Evolutionary conservation across 2,888 invertebrate species (phyloP), one percentile per base, ranked within the genome.

Genomic region (Tenthredo scrophulariae): DNA sequence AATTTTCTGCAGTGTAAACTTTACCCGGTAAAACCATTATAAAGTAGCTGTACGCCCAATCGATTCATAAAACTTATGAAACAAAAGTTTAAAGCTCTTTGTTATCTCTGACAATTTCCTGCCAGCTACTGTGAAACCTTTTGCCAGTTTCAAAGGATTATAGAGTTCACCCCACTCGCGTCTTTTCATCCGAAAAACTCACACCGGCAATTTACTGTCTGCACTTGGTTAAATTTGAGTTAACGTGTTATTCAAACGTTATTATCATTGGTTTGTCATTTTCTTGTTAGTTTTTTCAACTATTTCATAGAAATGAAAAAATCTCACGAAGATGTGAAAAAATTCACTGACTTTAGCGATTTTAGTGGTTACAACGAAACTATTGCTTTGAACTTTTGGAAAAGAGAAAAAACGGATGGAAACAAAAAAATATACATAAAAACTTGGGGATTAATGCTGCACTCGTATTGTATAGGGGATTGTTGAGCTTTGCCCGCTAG

Each of bases 1-100:
- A 87, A 88, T 88, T 87, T 79, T 84, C 58, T 22, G 54, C 13
- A 50, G 88, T 88, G 87, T 88, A 89, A 90, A 90, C 89, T 89
- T 89, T 70, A 18, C 18, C 18, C 75, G 50, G 15, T 18, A 2
- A 80, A 75, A 50, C 40, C 22, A 50, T 62, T 40, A 22, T 3
- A 86, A 85, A 86, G 85, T 86, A 85, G 84, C 83, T 91, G 90
- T 89, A 89, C 88, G 88, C 90, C 88, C 91, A 88, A 91, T 91
- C 89, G 89, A 89, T 87, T 70, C 85, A 46, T 46, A 46, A 79
- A 86, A 87, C 87, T 89, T 88, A 87, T 86, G 85, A 86, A 82
- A 88, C 89, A 88, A 82, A 89, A 91, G 88, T 90, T 91, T 88
- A 87, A 89, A 90, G 90, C 91, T 89, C 90, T 91, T 91, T 91